phyloP scores from a whole-genome alignment of 2,113 vertebrate species.

The Hiodon alosoides region DNA sequence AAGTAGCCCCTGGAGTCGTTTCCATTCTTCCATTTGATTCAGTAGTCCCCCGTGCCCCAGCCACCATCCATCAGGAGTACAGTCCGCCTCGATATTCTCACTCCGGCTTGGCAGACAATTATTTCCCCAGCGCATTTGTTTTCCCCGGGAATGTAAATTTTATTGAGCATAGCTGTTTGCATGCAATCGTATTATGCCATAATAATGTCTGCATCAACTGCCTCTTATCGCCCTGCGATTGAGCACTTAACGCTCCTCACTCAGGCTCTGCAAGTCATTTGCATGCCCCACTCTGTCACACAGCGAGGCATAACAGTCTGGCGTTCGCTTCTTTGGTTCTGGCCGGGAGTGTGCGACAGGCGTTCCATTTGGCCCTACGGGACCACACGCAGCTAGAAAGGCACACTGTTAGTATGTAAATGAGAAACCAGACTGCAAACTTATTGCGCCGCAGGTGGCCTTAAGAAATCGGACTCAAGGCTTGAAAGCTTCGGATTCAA shows the following conservation, averaged over 20 bases:
- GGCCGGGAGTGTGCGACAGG: neutral
- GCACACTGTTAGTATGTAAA: neutral
- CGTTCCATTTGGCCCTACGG: neutral
- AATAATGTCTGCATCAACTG: constrained; percentile 45
- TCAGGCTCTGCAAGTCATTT: neutral
- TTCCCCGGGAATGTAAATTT: constrained; percentile 4
- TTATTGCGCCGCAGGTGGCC: neutral
- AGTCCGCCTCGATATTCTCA: constrained; percentile 35
- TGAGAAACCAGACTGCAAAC: neutral
- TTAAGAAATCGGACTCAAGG: neutral
- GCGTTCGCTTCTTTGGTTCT: neutral
- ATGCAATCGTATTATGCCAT: constrained; percentile 51
- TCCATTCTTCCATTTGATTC: constrained; percentile 14
- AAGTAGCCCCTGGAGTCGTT: neutral
- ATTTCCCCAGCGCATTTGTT: constrained; percentile 23
- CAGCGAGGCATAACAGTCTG: neutral
- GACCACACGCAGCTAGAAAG: neutral
- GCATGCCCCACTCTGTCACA: neutral
- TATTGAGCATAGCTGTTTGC: constrained; percentile 27
- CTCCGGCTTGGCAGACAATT: constrained; percentile 20
- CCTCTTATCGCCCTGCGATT: constrained; percentile 47
- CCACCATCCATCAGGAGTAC: constrained; percentile 29
- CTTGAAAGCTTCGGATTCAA: neutral
- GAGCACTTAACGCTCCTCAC: constrained; percentile 27
- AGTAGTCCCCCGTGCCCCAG: constrained; percentile 38